phyloP scores from a whole-genome alignment of 2,113 vertebrate species.

The Rhegmatorhina hoffmannsi region DNA sequence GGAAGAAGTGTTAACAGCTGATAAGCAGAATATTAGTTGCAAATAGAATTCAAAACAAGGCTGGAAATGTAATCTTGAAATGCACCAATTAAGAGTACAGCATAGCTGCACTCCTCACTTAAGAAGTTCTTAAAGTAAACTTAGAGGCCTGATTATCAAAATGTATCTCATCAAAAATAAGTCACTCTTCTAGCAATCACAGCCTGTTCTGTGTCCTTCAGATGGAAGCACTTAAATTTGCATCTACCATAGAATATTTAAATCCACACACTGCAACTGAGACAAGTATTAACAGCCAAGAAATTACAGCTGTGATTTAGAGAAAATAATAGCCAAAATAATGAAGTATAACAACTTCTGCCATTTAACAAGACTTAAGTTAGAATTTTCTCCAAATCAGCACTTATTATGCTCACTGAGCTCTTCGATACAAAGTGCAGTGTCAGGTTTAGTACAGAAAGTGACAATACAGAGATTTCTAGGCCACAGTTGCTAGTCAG shows the following conservation, averaged over 20 bases:
- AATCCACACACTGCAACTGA: not conserved
- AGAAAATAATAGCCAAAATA: not conserved
- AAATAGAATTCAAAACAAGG: conserved; percentile 15
- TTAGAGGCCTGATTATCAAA: not conserved
- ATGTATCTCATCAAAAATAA: not conserved
- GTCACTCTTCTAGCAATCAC: not conserved
- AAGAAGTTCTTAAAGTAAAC: not conserved
- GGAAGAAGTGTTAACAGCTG: not conserved
- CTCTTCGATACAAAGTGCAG: conserved; percentile 78
- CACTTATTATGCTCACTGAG: conserved; percentile 10
- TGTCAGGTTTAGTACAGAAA: conserved; percentile 82
- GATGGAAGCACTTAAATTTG: not conserved
- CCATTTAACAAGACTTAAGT: conserved; percentile 23
- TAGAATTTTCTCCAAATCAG: conserved; percentile 23
- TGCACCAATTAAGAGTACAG: not conserved
- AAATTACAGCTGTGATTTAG: not conserved
- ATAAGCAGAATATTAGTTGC: not conserved
- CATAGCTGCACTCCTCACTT: not conserved
- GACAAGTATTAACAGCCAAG: not conserved
- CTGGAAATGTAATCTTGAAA: not conserved
- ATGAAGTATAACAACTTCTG: not conserved
- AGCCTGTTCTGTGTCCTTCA: not conserved
- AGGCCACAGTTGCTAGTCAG: conserved; percentile 75
- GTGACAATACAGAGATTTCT: conserved; percentile 82
- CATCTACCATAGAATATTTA: not conserved